phyloP scores from a whole-genome alignment of 2,888 invertebrate species.

The Nebria salina region DNA sequence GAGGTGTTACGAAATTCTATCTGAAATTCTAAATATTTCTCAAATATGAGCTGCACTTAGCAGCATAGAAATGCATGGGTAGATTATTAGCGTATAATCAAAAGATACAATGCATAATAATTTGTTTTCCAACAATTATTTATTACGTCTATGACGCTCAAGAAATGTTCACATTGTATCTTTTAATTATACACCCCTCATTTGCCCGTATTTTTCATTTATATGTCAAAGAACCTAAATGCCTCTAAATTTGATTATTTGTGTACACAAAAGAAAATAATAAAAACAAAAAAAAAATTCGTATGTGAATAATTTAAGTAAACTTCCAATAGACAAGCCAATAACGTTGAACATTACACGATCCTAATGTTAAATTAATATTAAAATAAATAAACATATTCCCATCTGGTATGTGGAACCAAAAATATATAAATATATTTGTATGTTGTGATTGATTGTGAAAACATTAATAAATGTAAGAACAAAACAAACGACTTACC shows the following conservation, averaged over 20 bases:
- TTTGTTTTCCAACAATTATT: too few relatives aligned
- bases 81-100: too few relatives aligned
- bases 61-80: too few relatives aligned
- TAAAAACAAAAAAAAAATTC: not conserved
- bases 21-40: too few relatives aligned
- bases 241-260: not conserved
- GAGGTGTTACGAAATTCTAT: too few relatives aligned
- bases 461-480: conserved; percentile 47
- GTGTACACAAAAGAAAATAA: not conserved
- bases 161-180: too few relatives aligned
- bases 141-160: too few relatives aligned
- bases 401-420: conserved; percentile 64
- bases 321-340: conserved; percentile 49
- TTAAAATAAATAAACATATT: conserved; percentile 52
- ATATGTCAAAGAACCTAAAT: not conserved
- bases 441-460: conserved; percentile 61
- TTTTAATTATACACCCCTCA: too few relatives aligned
- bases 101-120: too few relatives aligned
- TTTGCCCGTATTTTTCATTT: not conserved
- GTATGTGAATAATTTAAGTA: conserved; percentile 24
- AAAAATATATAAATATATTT: conserved; percentile 56
- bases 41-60: too few relatives aligned
- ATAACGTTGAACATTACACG: conserved; percentile 51
- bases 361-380: conserved; percentile 55
- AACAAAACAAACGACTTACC: conserved; percentile 15